Base-by-base conservation (phyloP, 2,113 vertebrate genomes). In the Leptobrachium ailaonicum region DNA sequence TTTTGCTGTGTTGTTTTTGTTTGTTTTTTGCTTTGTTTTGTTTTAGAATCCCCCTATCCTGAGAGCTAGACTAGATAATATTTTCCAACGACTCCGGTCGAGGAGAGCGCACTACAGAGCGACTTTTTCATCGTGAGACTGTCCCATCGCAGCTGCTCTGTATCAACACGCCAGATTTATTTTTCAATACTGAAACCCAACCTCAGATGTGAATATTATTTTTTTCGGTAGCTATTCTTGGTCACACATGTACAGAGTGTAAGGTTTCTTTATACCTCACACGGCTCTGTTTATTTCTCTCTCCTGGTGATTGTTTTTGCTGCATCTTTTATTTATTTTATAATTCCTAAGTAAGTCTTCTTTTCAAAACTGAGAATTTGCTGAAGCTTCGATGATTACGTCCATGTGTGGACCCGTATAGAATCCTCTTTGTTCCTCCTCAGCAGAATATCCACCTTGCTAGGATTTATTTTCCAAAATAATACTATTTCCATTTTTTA, bases 251-350 rank as follows among this genome's bases (percentile, higher is more conserved):
- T 54, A 13, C 71, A 13, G 67, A 79, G 62, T 64, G 62, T 64
- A 67, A 74, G 0, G 1, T 71, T 20, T 32, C 75, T 82, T 75
- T 43, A 2, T 1, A 72, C n/a, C 79, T 79, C 2, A n/a, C 64
- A 79, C 40, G 13, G 1, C 70, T 71, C 14, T 44, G 63, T 8
- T 6, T 72, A 78, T 74, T 74, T 1, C 2, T 76, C 1, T 41
- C 77, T 32, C 41, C 43, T 45, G 62, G n/a, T 64, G 42, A 68
- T 41, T 84, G 45, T 0, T 76, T 79, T 73, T 78, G 13, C 2
- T 83, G 10, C 53, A 32, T 2, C 82, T 84, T 83, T 3, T 71
- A 81, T 81, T 82, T 69, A 79, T 82, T 83, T 83, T 82, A 62
- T 20, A 76, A 75, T 66, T 53, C 67, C 64, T 71, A 66, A 67